Base-by-base conservation (phyloP, 2,888 invertebrate species). In the Eupeodes luniger region DNA sequence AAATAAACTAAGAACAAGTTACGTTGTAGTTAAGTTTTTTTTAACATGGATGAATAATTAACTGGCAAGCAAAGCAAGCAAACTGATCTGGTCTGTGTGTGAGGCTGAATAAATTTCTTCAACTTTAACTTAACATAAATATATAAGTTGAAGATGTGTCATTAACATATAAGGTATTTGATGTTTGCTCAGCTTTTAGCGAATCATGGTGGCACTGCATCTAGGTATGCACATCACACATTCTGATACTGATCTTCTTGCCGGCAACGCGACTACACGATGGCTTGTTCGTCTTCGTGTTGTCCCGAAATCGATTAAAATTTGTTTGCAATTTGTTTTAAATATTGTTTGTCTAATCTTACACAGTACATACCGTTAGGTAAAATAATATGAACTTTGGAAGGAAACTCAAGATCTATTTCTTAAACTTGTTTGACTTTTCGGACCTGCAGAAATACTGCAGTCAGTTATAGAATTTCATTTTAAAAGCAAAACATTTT, bases 121-220 rank as follows among this genome's bases (percentile, higher is more conserved):
- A 70, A 72, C 72, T 72, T 59, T 34, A 72, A 72, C 72, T 59
- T 72, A 72, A 72, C 72, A 59, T 59, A 72, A 72, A 59, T 66
- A 66, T 59, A 72, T 47, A 59, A 59, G 57, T 49, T 72, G 59
- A 47, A 59, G 72, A 72, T 72, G 72, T 59, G 72, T 34, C 72
- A 72, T 72, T 72, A 34, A 72, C 72, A 72, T 72, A 72, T 47
- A 72, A 72, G 55, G 70, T 69, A 70, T 70, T 70, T 55, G 55
- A 49, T 70, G 70, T 70, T 70, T 70, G 70, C 19, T 9, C 44
- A 70, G 55, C 70, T 70, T 70, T 70, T 70, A 70, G 70, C 70
- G 27, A 27, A 55, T 40, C 70, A 44, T 70, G 40, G 44, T 55
- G 55, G 55, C 6, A 67, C n/a, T n/a, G 5, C 16, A 10, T 19